Evolutionary conservation across 2,113 vertebrate genomes (phyloP), one percentile per base, ranked within the genome.

Genomic region (Diphyllodes magnificus): DNA sequence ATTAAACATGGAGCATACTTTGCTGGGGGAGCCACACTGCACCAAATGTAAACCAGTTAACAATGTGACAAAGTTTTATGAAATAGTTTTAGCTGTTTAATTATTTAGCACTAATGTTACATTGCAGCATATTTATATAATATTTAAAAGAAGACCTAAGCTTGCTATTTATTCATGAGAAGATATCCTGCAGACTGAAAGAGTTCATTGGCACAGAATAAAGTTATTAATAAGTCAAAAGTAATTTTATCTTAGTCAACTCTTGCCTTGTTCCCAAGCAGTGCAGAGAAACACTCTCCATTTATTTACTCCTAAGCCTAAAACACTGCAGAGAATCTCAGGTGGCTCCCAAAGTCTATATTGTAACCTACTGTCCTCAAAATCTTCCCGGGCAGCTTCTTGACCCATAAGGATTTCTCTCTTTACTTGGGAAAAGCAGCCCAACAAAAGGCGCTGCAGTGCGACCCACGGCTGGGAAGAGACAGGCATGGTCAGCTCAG

Each of bases 141-240:
- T 92, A 92, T 91, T 94, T 94, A 91, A 95, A 91, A 95, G 91
- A 81, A 81, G 78, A 92, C 39, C 33, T 35, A 30, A 86, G 80
- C 47, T 42, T 89, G 13, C 72, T 91, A 89, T 88, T 95, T 95
- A 91, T 95, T 95, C 11, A 86, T 94, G 65, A 91, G 86, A 86
- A 86, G 51, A 63, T 31, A 81, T 84, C 30, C 47, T 51, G 72
- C 68, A 78, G 72, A 65, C 60, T 54, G 47, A 65, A 88, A 73
- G 54, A 42, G n/a, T 86, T 95, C 47, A 66, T 17, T 78, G 71
- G 72, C 57, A 35, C 42, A 81, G 51, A 83, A 70, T 30, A n/a
- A 86, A 77, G 51, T 78, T 73, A 73, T 50, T 77, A 95, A 72
- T n/a, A 83, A 86, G 83, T 63, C 80, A 81, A 73, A 35, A 64